A percentile compares a stretch with the other conserved stretches of the same genome.
These are phyloP conservation scores for Pangasianodon hypophthalmus DNA, from an alignment of 2,113 vertebrate genomes.

Conservation along the genomic window DNA sequence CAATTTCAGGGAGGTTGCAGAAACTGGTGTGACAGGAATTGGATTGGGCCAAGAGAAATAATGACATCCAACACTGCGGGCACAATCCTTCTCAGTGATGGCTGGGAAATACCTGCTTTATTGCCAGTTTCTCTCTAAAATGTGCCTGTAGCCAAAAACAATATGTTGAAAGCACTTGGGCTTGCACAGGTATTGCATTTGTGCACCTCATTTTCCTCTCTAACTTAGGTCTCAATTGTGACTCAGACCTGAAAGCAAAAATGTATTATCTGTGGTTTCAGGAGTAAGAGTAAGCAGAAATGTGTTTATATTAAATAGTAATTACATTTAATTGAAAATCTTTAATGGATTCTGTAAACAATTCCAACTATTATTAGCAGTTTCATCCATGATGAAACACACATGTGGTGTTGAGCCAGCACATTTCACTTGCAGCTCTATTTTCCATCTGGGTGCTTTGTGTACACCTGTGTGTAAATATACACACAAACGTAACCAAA, in stretches of 20 bases:
- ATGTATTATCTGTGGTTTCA: neutral
- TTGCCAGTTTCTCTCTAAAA: constrained; percentile 6
- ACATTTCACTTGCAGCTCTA: neutral
- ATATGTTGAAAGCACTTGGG: constrained; percentile 7
- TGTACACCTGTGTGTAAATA: neutral
- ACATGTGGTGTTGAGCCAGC: neutral
- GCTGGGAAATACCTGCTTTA: neutral
- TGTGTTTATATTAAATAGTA: neutral
- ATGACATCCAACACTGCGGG: neutral
- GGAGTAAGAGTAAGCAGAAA: neutral
- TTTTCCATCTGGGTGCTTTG: neutral
- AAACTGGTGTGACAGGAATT: neutral
- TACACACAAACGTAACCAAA: neutral
- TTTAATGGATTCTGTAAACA: neutral
- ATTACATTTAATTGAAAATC: neutral
- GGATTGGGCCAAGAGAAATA: neutral
- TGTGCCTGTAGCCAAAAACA: neutral
- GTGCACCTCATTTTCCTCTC: neutral
- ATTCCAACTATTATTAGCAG: neutral
- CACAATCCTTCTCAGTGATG: neutral
- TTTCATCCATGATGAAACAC: neutral
- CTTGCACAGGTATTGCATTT: neutral
- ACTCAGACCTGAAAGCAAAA: neutral
- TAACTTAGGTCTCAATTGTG: neutral
- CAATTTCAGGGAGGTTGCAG: neutral